Percentiles rank a stretch among this genome's conserved stretches.
Evolutionary conservation across 2,797 vertebrate species (phyloP).

Genomic region (Gambelia wislizenii): DNA sequence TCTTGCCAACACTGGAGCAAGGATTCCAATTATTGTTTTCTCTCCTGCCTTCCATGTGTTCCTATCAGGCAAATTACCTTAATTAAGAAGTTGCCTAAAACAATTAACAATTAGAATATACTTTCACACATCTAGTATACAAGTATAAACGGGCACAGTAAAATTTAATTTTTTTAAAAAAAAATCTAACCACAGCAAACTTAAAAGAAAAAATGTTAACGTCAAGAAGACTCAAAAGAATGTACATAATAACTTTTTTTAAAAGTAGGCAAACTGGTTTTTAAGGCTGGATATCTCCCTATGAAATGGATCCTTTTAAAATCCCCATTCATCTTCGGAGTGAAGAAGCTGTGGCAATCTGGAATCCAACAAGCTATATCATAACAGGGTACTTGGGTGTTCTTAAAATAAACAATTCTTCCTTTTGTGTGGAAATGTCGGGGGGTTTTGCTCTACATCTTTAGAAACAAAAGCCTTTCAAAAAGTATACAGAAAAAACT

Average conservation of each 20-base stretch:
- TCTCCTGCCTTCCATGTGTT: background rate
- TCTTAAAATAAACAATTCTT: slow-evolving; percentile 77
- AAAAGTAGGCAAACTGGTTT: slow-evolving; percentile 11
- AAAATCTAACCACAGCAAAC: slow-evolving; percentile 6
- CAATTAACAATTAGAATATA: background rate
- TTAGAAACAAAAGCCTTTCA: slow-evolving; percentile 69
- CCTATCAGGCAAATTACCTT: too few relatives aligned
- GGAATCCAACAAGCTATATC: slow-evolving; percentile 69
- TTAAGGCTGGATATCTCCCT: slow-evolving; percentile 14
- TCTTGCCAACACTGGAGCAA: too few relatives aligned
- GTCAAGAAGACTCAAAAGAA: slow-evolving; percentile 13
- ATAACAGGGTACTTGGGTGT: slow-evolving; percentile 58
- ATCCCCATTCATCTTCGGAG: slow-evolving; percentile 66
- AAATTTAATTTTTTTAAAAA: background rate
- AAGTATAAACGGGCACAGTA: background rate
- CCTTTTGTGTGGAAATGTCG: slow-evolving; percentile 66
- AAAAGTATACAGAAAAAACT: slow-evolving; percentile 73
- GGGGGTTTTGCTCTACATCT: slow-evolving; percentile 68
- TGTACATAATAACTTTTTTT: slow-evolving; percentile 42
- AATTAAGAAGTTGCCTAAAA: too few relatives aligned
- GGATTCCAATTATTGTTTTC: too few relatives aligned
- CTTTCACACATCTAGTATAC: background rate
- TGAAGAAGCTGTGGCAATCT: slow-evolving; percentile 62
- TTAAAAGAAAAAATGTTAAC: slow-evolving; percentile 35
- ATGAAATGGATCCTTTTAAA: slow-evolving; percentile 51